Evolutionary conservation across 2,888 invertebrate species (phyloP), one percentile per base, ranked within the genome.

Genomic region (Spatulosminthurus flaviceps): DNA sequence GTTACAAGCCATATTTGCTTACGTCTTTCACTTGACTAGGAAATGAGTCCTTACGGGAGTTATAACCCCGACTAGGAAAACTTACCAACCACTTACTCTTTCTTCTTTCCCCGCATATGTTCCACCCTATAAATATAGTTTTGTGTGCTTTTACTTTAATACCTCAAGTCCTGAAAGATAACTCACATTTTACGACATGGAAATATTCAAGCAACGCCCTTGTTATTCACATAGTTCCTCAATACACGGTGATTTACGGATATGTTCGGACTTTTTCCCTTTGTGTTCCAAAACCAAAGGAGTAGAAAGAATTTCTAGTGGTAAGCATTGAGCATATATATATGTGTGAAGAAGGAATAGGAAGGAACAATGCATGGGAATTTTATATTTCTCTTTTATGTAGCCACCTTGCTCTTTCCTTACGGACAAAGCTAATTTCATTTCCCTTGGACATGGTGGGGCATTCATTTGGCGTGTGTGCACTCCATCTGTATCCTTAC

Each of bases 11-110:
- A 74, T 74, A 74, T 74, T 74, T 74, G 74, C 74, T 74, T 74
- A 74, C 74, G 74, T 74, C 74, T 74, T 74, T 74, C 74, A 74
- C 60, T 61, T 74, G 51, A 28, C 24, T 73, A 51, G 51, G 42
- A 67, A 67, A 67, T 67, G 67, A 67, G 67, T 67, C 29, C 67
- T 67, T 29, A 9, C 67, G 16, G 21, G 21, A 16, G 5, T 11
- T 51, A 51, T n/a, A 51, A n/a, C 19, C 51, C 51, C 2, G 16
- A 19, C 19, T 51, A n/a, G n/a, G n/a, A n/a, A n/a, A n/a, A n/a
- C 16, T 2, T 51, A 51, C 51, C 51, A 51, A 51, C 51, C 51
- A 51, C 51, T 51, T 51, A 51, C n/a, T 51, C 51, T 19, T 51
- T 51, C 16, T 51, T 2, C 51, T 51, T 16, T 51, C n/a, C 51